Percentiles rank a stretch among this genome's conserved stretches.
These are phyloP conservation scores for Thunnus maccoyii DNA, from an alignment of 2,113 vertebrate genomes.

Conservation along the genomic window DNA sequence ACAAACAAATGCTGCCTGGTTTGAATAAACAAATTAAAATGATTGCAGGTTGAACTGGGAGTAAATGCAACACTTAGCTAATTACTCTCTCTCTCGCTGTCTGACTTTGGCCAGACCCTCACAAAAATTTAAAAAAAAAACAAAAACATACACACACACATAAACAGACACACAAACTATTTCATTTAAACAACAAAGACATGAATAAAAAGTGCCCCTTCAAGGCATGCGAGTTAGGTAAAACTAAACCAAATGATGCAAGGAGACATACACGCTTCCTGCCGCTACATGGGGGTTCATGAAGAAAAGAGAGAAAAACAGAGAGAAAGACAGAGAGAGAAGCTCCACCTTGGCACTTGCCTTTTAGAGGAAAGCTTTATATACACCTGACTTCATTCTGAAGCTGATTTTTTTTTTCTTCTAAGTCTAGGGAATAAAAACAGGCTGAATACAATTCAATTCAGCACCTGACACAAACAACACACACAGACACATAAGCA, in stretches of 20 bases:
- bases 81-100: constrained; percentile 58
- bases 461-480: constrained; percentile 47
- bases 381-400: constrained; percentile 56
- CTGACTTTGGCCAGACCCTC: constrained; percentile 40
- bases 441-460: constrained; percentile 61
- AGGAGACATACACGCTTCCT: constrained; percentile 14
- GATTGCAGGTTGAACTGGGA: constrained; percentile 68
- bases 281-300: neutral
- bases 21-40: constrained; percentile 74
- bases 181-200: constrained; percentile 26
- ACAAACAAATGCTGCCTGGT: constrained; percentile 59
- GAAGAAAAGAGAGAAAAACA: neutral
- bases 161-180: constrained; percentile 13
- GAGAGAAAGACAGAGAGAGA: neutral
- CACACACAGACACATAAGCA: constrained; percentile 29
- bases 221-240: neutral
- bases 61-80: constrained; percentile 74
- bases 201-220: constrained; percentile 10
- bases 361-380: constrained; percentile 53
- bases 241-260: constrained; percentile 18
- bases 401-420: constrained; percentile 25
- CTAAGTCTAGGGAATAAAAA: constrained; percentile 57
- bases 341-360: constrained; percentile 19
- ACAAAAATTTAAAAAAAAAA: constrained; percentile 18
- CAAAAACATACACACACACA: neutral